Percentiles rank a stretch among this genome's conserved stretches.
phyloP scores from a whole-genome alignment of 2,797 vertebrate genomes.

The Antennarius maculatus region DNA sequence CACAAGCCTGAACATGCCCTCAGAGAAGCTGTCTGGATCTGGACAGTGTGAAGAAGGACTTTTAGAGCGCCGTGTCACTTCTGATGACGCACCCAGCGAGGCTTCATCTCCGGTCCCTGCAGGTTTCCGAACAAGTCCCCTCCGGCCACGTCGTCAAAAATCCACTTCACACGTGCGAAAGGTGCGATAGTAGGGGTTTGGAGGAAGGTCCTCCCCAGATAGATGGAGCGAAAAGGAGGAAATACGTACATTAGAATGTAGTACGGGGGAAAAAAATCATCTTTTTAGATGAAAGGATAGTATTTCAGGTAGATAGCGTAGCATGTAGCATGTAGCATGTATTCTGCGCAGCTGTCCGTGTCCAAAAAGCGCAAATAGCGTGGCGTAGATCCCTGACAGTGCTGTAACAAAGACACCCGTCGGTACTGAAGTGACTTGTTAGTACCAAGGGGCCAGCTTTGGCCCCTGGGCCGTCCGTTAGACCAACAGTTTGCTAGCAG shows the following conservation, averaged over 20 bases:
- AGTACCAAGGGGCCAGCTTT: slow-evolving; percentile 55
- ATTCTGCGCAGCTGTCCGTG: background rate
- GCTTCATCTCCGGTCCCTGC: slow-evolving; percentile 51
- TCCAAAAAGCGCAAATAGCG: no score
- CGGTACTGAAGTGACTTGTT: slow-evolving; percentile 57
- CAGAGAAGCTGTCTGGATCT: slow-evolving; percentile 61
- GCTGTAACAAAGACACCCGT: slow-evolving; percentile 44
- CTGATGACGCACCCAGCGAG: slow-evolving; percentile 54
- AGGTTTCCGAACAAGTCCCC: slow-evolving; percentile 65
- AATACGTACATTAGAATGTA: background rate
- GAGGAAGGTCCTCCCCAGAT: slow-evolving; percentile 15
- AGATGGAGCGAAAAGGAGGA: background rate
- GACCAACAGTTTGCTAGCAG: slow-evolving; percentile 75
- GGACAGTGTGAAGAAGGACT: slow-evolving; percentile 46
- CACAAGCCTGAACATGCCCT: slow-evolving; percentile 50
- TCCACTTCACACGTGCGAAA: slow-evolving; percentile 70
- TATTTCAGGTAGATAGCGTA: background rate
- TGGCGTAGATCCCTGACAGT: slow-evolving; percentile 7
- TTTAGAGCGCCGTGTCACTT: slow-evolving; percentile 61
- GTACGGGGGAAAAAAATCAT: background rate
- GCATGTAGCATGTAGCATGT: background rate
- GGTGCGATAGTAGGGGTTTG: slow-evolving; percentile 48
- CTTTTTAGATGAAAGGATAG: background rate
- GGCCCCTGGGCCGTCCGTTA: slow-evolving; percentile 70
- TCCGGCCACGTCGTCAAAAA: slow-evolving; percentile 63